phyloP scores from a whole-genome alignment of 2,113 vertebrate species.

The Origma solitaria region DNA sequence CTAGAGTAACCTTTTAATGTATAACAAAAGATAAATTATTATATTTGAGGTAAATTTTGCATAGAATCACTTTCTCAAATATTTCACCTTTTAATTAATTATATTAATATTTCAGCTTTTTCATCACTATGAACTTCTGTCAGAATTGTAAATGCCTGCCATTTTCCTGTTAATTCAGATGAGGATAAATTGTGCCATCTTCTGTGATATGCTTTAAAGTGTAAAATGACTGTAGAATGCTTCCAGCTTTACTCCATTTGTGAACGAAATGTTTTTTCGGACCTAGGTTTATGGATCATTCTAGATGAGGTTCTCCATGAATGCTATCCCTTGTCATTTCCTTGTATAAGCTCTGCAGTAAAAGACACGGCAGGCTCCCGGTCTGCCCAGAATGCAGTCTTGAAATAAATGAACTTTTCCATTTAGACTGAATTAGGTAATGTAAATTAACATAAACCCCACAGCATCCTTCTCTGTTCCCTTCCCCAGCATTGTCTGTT shows the following conservation, averaged over 20 bases:
- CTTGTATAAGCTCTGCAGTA: neutral
- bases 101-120: neutral
- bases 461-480: neutral
- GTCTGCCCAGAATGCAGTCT: neutral
- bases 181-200: neutral
- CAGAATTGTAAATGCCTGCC: neutral
- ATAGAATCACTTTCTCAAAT: neutral
- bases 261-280: neutral
- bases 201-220: neutral
- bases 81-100: neutral
- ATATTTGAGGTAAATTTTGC: neutral
- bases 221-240: neutral
- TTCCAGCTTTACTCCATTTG: neutral
- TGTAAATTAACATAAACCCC: neutral
- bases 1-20: neutral
- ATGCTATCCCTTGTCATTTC: neutral
- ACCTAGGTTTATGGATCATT: neutral
- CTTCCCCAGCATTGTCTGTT: neutral
- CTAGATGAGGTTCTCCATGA: neutral
- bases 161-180: neutral
- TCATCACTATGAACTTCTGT: neutral
- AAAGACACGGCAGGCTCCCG: fast-evolving
- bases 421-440: neutral
- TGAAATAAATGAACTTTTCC: neutral
- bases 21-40: neutral